These are phyloP conservation scores for Macrosteles quadrilineatus DNA, from an alignment of 1,140 invertebrate species.

Conservation along the genomic window DNA sequence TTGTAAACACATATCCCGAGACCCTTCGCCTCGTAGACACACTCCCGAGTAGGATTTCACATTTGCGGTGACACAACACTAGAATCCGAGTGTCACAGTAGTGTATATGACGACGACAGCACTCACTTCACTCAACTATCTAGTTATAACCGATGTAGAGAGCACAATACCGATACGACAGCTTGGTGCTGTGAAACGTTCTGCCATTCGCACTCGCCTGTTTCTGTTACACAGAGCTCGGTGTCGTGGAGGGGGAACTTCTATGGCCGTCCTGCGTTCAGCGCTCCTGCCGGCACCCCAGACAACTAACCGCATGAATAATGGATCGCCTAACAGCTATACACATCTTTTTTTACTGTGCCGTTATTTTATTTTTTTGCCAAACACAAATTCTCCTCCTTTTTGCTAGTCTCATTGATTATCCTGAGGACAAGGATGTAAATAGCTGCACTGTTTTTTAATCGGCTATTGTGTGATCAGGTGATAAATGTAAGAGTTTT, in stretches of 20 bases:
- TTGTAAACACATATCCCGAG: constrained; percentile 29
- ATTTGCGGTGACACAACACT: neutral
- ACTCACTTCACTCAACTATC: constrained; percentile 9
- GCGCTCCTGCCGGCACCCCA: neutral
- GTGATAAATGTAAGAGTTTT: no score
- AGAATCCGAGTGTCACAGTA: no score
- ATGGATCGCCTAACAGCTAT: neutral
- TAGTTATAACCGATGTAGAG: neutral
- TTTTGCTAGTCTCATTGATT: neutral
- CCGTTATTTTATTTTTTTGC: constrained; percentile 11
- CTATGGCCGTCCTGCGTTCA: constrained; percentile 1
- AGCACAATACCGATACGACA: constrained; percentile 1
- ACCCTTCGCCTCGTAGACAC: neutral
- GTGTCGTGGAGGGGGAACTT: neutral
- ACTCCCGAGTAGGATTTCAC: neutral
- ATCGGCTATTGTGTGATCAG: no score
- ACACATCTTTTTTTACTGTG: constrained; percentile 6
- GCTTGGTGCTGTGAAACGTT: neutral
- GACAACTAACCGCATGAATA: constrained; percentile 9
- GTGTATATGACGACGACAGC: neutral
- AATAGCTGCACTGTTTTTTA: no score
- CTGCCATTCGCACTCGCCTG: neutral
- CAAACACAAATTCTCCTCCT: neutral
- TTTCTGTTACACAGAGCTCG: neutral
- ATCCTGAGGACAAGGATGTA: no score